Evolutionary conservation across 2,888 invertebrate genomes (phyloP), one percentile per base, ranked within the genome.

Genomic region (Dorcus parallelipipedus): DNA sequence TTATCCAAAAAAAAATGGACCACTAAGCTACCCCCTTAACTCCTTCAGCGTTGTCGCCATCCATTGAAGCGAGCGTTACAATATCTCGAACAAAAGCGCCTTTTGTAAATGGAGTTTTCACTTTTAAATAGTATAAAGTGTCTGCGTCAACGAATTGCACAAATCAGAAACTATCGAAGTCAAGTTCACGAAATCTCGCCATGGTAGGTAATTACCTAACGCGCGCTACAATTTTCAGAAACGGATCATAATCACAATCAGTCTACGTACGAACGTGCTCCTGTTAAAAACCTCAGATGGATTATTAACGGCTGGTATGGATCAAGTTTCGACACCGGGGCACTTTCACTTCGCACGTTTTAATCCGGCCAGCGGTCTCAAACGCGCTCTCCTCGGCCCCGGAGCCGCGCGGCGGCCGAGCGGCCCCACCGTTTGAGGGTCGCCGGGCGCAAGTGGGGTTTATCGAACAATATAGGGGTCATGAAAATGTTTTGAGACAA

Each of bases 281-380:
- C 26, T 33, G 26, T 33, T 33, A 5, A 7, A 33, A 33, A 33
- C 26, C 26, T 33, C 26, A 33, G 26, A 33, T 33, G 26, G 26
- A 33, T 33, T 33, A 33, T 6, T 33, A 56, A 26, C 51, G 52
- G 42, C 51, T 49, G 58, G 38, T 52, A 38, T 53, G 42, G 54
- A 54, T 54, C 58, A 50, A 33, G 17, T 58, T 58, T 58, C 54
- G 51, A 58, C 23, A 58, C 26, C 38, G 23, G 54, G 54, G 54
- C 58, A 54, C 58, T 59, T 59, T 59, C 58, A 59, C 58, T 59
- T 51, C 38, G 49, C 54, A 59, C 42, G 52, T 52, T 59, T 59
- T 49, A 42, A 52, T 55, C 45, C 7, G 10, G 42, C 42, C 14
- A n/a, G 47, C 5, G 20, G 47, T 47, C 26, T 47, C 6, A 33